Evolutionary conservation across 2,113 vertebrate species (phyloP).

Genomic region (Prietella phreatophila): DNA sequence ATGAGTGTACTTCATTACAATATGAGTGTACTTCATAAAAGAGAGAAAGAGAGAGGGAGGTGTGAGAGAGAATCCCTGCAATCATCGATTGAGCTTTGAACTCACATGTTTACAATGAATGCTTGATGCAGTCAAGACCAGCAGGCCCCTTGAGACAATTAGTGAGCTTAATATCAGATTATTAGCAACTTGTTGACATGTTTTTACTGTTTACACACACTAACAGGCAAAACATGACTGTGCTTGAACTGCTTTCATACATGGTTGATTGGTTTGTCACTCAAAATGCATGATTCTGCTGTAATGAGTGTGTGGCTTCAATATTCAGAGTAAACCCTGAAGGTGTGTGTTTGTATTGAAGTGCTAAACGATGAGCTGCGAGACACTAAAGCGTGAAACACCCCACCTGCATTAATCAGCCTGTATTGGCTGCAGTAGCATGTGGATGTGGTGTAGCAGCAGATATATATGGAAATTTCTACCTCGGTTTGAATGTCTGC

Average conservation of each 20-base stretch:
- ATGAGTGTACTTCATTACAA: not conserved
- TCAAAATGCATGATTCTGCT: not conserved
- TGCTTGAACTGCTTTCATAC: not conserved
- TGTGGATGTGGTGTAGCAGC: not conserved
- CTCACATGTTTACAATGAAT: not conserved
- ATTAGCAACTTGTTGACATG: not conserved
- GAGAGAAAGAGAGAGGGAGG: not conserved
- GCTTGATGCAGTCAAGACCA: not conserved
- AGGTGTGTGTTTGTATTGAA: not conserved
- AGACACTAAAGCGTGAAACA: not conserved
- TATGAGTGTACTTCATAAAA: not conserved
- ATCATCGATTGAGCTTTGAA: not conserved
- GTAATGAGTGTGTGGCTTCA: not conserved
- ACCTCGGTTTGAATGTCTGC: not conserved
- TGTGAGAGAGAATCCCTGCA: not conserved
- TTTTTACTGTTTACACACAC: not conserved
- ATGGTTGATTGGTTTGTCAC: not conserved
- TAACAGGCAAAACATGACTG: not conserved
- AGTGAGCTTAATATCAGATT: not conserved
- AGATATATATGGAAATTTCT: slow-evolving; percentile 46
- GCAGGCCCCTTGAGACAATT: not conserved
- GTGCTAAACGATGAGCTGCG: slow-evolving; percentile 6
- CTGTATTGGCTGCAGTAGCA: not conserved
- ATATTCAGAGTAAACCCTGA: slow-evolving; percentile 3
- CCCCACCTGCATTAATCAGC: not conserved